Evolutionary conservation across 2,888 invertebrate species (phyloP).

Genomic region (Dolichopus griseipennis): DNA sequence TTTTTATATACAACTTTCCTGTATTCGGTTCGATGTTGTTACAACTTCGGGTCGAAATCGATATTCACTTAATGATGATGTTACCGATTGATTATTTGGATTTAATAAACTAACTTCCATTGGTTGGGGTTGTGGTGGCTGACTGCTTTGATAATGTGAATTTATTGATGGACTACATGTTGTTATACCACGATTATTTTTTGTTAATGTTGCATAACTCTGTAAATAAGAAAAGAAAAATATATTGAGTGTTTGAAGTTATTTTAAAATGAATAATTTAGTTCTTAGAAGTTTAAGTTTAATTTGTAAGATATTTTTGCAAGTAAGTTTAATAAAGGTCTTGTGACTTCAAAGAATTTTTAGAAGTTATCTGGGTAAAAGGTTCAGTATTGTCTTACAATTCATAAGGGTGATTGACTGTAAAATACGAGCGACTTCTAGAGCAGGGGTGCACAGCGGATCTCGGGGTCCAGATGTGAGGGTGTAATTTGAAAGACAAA

Average conservation of each 20-base stretch:
- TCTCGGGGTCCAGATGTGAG: no score
- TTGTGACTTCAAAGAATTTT: no score
- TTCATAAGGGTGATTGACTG: no score
- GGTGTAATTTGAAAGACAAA: no score
- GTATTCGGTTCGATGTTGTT: constrained; percentile 78
- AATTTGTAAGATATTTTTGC: no score
- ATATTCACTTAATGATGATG: constrained; percentile 70
- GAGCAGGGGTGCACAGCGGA: no score
- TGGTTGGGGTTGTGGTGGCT: constrained; percentile 42
- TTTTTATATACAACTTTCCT: constrained; percentile 82
- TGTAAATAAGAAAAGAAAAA: constrained; percentile 41
- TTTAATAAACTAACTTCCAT: constrained; percentile 44
- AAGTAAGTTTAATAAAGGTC: no score
- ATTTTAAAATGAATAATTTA: not conserved
- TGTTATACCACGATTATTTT: constrained; percentile 56
- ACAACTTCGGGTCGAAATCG: constrained; percentile 76
- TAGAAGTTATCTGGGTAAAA: no score
- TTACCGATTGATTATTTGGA: constrained; percentile 49
- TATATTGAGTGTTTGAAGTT: no score
- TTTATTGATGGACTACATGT: constrained; percentile 40
- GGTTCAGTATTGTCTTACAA: no score
- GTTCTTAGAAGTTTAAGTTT: no score
- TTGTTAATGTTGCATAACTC: constrained; percentile 71
- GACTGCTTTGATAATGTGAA: constrained; percentile 23
- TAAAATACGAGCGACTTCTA: no score